Base-by-base conservation (phyloP, 2,113 vertebrate species). In the Sphaerodactylus townsendi region DNA sequence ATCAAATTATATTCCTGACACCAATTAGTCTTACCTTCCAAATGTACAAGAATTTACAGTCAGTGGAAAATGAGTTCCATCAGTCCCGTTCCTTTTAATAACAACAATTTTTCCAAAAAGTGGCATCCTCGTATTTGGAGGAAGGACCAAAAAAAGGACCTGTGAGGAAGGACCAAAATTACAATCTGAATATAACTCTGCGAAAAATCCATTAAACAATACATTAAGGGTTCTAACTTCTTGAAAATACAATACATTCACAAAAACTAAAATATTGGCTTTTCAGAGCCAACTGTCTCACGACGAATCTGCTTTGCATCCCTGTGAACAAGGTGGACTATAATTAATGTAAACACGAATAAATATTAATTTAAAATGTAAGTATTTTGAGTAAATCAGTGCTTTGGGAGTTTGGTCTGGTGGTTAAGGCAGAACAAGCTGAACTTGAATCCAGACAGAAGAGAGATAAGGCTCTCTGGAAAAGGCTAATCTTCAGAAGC, bases 51-150 rank as follows among this genome's bases (percentile, higher is more conserved):
- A 87, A 41, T 78, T 90, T 28, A 96, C 95, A 62, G 96, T 98
- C 10, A 98, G 95, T 0, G 98, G 97, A 79, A 97, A 98, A 87
- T 95, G 93, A 5, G 96, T 96, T 25, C 98, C 98, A 88, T 98
- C 98, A 3, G 85, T 92, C 79, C 98, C 98, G 6, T 94, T 97
- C 89, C 97, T 91, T 86, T 96, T 98, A 73, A 98, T 96, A 28
- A 98, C 96, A 37, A 98, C 77, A 25, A 98, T 94, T 77, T 97
- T 96, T 3, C 98, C 98, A 17, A 97, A 96, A 10, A 96, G 77
- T 0, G 97, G 96, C 98, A 98, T 98, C 92, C 92, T 97, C 30
- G 1, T n/a, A 53, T 0, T 1, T 39, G 23, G 11, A 30, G 79
- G n/a, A n/a, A 78, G 85, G 81, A 93, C 86, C 90, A 19, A 10